Evolutionary conservation across 2,888 invertebrate species (phyloP), one percentile per base, ranked within the genome.

Genomic region (Diarsia brunnea): DNA sequence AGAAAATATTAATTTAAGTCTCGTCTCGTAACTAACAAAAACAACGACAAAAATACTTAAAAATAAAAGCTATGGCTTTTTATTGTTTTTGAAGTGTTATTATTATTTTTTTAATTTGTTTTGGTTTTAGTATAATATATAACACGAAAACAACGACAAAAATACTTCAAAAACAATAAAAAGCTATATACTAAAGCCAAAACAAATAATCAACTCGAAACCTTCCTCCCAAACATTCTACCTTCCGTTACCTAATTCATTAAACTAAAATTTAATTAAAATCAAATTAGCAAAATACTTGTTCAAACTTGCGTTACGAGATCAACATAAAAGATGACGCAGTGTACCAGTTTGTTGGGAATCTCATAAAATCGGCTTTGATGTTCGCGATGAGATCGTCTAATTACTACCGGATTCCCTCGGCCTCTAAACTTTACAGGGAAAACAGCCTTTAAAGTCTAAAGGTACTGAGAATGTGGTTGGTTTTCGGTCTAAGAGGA

Each of bases 331-430:
- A 90, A 90, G 87, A 89, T 87, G 85, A 90, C 86, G 89, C 84
- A 81, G 86, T 86, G 87, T 89, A 86, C 87, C 85, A 74, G 81
- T 86, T 88, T 82, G 79, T 79, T 68, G 77, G 78, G 88, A 90
- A 89, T 91, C 89, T 91, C 87, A 89, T 91, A 88, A 91, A 90
- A 91, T 90, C 81, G 82, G 87, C 90, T 93, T 92, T 91, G 92
- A 92, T 89, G 90, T 91, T 81, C 72, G 68, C 75, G 75, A 69
- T 69, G 78, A 90, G 90, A 90, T 88, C 81, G 84, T 88, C 87
- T 91, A 90, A 90, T 92, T 92, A 91, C 88, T 65, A 27, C 53
- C 75, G 77, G 78, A 84, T 82, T 82, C 80, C 75, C 73, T 49
- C 12, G 63, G 27, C n/a, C 53, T 82, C 24, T 43, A 19, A 68